Percentiles rank a stretch among this genome's conserved stretches.
phyloP scores from a whole-genome alignment of 2,797 vertebrate genomes.

The Sebastes nivosus region DNA sequence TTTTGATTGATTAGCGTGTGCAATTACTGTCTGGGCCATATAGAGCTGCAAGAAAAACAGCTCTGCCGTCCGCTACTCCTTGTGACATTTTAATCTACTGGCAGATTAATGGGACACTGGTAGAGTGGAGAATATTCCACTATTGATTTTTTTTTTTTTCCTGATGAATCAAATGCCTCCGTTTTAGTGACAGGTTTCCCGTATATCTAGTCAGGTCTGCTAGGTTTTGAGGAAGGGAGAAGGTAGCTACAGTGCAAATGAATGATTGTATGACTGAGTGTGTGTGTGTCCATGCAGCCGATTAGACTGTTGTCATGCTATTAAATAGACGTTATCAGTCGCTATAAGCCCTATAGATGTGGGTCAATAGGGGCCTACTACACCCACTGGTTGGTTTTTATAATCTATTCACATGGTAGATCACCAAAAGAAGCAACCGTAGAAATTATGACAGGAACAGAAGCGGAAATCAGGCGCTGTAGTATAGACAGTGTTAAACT shows the following conservation, averaged over 20 bases:
- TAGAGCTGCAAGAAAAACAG: conserved; percentile 70
- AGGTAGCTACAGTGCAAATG: conserved; percentile 23
- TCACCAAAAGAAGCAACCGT: too few relatives aligned
- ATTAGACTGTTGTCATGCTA: too few relatives aligned
- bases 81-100: conserved; percentile 79
- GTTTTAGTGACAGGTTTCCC: conserved; percentile 71
- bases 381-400: too few relatives aligned
- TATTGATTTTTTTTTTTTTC: conserved; percentile 65
- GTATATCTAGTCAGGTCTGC: conserved; percentile 50
- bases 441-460: too few relatives aligned
- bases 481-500: too few relatives aligned
- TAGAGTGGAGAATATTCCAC: conserved; percentile 71
- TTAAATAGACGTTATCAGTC: too few relatives aligned
- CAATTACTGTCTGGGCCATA: conserved; percentile 75
- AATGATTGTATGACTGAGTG: conserved; percentile 24
- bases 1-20: conserved; percentile 78
- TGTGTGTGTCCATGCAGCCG: not conserved
- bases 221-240: conserved; percentile 10
- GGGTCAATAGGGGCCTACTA: too few relatives aligned
- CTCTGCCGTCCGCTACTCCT: conserved; percentile 32
- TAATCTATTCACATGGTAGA: too few relatives aligned
- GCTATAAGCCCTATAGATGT: too few relatives aligned
- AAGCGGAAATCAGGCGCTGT: too few relatives aligned
- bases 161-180: conserved; percentile 75
- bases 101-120: conserved; percentile 76